These are phyloP conservation scores for Chunga burmeisteri DNA, from an alignment of 2,113 vertebrate species.

Conservation along the genomic window DNA sequence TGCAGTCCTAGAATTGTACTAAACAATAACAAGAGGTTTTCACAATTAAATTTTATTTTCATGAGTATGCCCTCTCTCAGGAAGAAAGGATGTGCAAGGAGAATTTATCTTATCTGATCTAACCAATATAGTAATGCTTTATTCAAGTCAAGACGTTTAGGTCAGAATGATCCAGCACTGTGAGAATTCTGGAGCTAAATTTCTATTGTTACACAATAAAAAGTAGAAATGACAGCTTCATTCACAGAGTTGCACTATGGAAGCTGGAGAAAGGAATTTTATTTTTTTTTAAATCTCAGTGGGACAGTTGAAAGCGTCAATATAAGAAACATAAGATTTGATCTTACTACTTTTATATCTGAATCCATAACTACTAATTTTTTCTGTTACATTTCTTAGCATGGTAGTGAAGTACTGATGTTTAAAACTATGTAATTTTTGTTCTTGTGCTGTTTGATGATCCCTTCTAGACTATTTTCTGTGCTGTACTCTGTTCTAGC, in stretches of 20 bases:
- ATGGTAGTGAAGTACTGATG: neutral
- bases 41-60: neutral
- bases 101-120: neutral
- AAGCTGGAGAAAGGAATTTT: neutral
- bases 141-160: neutral
- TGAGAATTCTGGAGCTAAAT: neutral
- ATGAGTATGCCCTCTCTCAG: neutral
- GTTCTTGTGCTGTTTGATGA: neutral
- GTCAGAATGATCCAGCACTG: neutral
- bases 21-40: conserved; percentile 13
- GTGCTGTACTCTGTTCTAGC: neutral
- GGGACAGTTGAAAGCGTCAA: neutral
- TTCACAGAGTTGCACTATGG: neutral
- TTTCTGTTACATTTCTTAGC: neutral
- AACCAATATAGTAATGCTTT: neutral
- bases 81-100: neutral
- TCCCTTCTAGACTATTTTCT: neutral
- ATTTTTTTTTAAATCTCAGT: neutral
- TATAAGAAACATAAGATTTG: neutral
- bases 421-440: neutral
- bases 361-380: neutral
- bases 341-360: neutral
- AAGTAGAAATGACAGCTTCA: neutral
- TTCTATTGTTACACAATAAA: neutral
- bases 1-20: neutral